Evolutionary conservation across 2,888 invertebrate genomes (phyloP).

Genomic region (Pediacus dermestoides): DNA sequence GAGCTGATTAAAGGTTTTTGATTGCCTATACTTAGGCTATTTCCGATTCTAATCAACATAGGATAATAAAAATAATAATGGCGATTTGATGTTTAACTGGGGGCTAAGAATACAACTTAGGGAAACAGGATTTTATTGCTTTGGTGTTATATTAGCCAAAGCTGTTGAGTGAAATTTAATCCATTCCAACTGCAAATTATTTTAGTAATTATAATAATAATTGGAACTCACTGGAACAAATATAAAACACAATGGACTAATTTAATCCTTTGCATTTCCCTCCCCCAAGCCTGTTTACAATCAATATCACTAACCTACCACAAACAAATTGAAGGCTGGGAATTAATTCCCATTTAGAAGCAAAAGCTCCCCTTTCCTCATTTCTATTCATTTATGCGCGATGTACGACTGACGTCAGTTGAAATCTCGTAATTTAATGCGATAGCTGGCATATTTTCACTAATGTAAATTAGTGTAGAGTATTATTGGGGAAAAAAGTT

Average conservation of each 20-base stretch:
- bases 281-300: neutral
- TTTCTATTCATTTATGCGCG: neutral
- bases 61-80: too few relatives aligned
- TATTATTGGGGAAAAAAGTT: too few relatives aligned
- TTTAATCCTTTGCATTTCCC: constrained; percentile 1
- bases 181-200: neutral
- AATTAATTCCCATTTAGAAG: neutral
- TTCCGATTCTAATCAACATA: too few relatives aligned
- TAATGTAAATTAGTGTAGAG: too few relatives aligned
- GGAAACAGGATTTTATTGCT: too few relatives aligned
- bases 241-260: neutral
- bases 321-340: neutral
- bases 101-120: too few relatives aligned
- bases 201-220: neutral
- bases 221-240: neutral
- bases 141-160: too few relatives aligned
- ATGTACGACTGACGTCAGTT: too few relatives aligned
- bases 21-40: too few relatives aligned
- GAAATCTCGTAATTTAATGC: constrained; percentile 1
- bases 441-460: too few relatives aligned
- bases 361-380: neutral
- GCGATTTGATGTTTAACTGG: too few relatives aligned
- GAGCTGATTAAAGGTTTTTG: too few relatives aligned
- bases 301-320: neutral
- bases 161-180: neutral